These are phyloP conservation scores for Stictocephala bisonia DNA, from an alignment of 2,888 invertebrate genomes.

Conservation along the genomic window DNA sequence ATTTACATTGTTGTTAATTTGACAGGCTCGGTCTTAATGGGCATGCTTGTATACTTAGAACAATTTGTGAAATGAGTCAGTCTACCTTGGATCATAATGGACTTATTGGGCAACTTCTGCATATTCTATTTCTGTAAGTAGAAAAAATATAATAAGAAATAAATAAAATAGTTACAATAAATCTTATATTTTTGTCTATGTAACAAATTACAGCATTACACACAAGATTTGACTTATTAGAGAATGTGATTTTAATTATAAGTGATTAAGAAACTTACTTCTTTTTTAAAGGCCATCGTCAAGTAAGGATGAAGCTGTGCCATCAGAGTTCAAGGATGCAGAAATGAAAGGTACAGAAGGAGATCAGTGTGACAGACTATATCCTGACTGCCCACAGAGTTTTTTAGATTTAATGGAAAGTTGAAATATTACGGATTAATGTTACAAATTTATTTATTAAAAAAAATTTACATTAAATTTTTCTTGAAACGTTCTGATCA, in stretches of 20 bases:
- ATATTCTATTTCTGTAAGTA: conserved; percentile 65
- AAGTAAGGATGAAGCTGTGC: conserved; percentile 66
- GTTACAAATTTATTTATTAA: too few relatives aligned
- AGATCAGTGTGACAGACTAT: conserved; percentile 45
- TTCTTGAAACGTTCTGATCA: too few relatives aligned
- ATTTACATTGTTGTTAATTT: too few relatives aligned
- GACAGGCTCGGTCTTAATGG: conserved; percentile 54
- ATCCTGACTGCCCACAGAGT: conserved; percentile 50
- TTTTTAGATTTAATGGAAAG: too few relatives aligned
- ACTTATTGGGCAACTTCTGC: conserved; percentile 62
- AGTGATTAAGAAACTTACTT: too few relatives aligned
- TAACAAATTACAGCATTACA: too few relatives aligned
- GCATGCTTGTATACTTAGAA: conserved; percentile 55
- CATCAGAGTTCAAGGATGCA: conserved; percentile 69
- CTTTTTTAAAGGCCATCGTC: conserved; percentile 66
- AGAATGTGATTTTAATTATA: too few relatives aligned
- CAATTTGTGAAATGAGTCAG: conserved; percentile 59
- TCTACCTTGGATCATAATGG: conserved; percentile 57
- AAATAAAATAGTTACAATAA: too few relatives aligned
- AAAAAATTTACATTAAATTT: too few relatives aligned
- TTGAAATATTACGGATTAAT: too few relatives aligned
- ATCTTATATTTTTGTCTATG: too few relatives aligned
- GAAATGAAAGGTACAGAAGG: conserved; percentile 63
- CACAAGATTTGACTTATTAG: too few relatives aligned
- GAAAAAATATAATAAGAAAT: conserved; percentile 4